Conservation (phyloP, 2,888 invertebrate genomes). For the Timema cristinae region DNA sequence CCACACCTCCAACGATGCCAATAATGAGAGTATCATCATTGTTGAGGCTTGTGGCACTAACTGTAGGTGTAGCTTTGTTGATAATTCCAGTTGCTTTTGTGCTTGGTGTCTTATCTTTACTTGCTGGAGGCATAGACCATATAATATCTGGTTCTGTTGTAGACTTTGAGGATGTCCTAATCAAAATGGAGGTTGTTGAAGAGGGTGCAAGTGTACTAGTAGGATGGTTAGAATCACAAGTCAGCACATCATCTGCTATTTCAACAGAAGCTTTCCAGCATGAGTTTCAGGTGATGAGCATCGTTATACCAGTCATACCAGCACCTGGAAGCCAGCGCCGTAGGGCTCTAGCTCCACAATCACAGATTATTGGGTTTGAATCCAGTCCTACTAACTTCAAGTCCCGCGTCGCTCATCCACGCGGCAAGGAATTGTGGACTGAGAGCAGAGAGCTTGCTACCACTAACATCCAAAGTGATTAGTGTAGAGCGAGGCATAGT, state of each 20-base stretch:
- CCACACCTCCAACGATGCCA: conserved; percentile 90
- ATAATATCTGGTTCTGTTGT: conserved; percentile 83
- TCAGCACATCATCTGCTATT: conserved; percentile 75
- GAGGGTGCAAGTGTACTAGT: conserved; percentile 43
- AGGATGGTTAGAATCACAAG: conserved; percentile 61
- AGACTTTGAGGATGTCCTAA: conserved; percentile 39
- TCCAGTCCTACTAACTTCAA: conserved; percentile 69
- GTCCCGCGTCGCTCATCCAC: conserved; percentile 77
- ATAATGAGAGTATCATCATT: conserved; percentile 92
- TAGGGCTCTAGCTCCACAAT: conserved; percentile 76
- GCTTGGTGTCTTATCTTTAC: conserved; percentile 21
- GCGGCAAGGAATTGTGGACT: conserved; percentile 74
- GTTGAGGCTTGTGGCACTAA: conserved; percentile 54
- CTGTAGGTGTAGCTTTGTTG: conserved; percentile 26
- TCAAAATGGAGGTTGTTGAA: conserved; percentile 26
- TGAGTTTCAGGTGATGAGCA: conserved; percentile 67
- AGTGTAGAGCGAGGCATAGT: conserved; percentile 83
- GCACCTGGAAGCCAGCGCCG: conserved; percentile 62
- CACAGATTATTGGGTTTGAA: conserved; percentile 78
- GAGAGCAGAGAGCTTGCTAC: conserved; percentile 71
- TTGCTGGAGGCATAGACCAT: conserved; percentile 76
- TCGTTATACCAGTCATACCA: conserved; percentile 40
- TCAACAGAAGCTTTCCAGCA: conserved; percentile 61
- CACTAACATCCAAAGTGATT: conserved; percentile 71
- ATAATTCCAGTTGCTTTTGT: conserved; percentile 20